Base-by-base conservation (phyloP, 2,797 vertebrate genomes). In the Ara ararauna region DNA sequence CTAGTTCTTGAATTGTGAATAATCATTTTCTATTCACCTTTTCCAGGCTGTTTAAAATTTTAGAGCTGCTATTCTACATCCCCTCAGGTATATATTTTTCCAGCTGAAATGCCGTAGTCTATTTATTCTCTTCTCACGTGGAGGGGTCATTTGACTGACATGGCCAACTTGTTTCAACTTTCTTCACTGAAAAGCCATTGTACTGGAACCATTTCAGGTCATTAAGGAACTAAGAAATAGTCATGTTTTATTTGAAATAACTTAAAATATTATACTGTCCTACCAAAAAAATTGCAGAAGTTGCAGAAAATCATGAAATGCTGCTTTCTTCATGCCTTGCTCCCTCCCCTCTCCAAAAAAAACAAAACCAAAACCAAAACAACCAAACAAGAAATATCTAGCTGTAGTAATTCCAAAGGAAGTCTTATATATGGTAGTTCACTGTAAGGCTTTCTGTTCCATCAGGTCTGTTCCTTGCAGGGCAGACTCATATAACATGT, bases 11-110 rank as follows among this genome's bases (percentile, higher is more conserved):
- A 78, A 70, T 82, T 85, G 83, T 76, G 74, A 82, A 79, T 95
- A 93, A 85, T 91, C 12, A 85, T 90, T 95, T 93, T 71, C 85
- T 82, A 79, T 88, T 90, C 67, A 90, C 54, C 58, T 96, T 91
- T 88, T 85, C 74, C 40, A 86, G 67, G 54, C 90, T 95, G 78
- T 91, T 96, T 94, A 91, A 95, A 95, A 79, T 84, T 90, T 93
- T 40, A 86, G 77, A 90, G 71, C 1, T 2, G 56, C 91, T 93
- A 54, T 95, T 79, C 80, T 81, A 36, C 26, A 50, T 86, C 51
- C 9, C 8, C 71, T 79, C 60, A 76, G 45, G 90, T 51, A 11
- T 70, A 44, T 32, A 47, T 80, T 90, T 93, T 90, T 80, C 75
- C 72, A 87, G 36, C 26, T 89, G 79, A 89, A 92, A 85, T 83